Evolutionary conservation across 2,888 invertebrate genomes (phyloP).

Genomic region (Apodemia duryi): DNA sequence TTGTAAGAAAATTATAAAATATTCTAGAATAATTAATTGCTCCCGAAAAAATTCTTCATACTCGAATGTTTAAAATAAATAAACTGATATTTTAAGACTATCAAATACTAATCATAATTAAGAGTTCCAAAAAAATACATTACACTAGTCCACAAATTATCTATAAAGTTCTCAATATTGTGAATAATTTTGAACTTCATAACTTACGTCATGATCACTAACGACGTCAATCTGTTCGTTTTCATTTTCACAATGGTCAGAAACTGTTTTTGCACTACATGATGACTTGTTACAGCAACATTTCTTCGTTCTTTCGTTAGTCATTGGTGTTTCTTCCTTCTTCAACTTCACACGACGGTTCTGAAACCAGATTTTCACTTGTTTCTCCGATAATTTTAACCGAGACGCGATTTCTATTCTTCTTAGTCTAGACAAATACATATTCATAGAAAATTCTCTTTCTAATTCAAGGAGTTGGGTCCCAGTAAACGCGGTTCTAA

Average conservation of each 20-base stretch:
- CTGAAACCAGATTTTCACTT: slow-evolving; percentile 97
- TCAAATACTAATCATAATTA: background rate
- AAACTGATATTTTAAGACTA: background rate
- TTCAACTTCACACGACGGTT: slow-evolving; percentile 96
- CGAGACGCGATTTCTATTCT: slow-evolving; percentile 96
- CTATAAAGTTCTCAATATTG: slow-evolving; percentile 45
- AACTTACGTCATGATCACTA: slow-evolving; percentile 60
- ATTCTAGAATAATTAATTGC: too few relatives aligned
- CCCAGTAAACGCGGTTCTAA: slow-evolving; percentile 96
- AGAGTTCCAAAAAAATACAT: background rate
- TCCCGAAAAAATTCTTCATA: too few relatives aligned
- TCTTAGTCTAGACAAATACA: slow-evolving; percentile 92
- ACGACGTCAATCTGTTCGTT: slow-evolving; percentile 70
- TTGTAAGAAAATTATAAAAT: too few relatives aligned
- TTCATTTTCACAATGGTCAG: slow-evolving; percentile 57
- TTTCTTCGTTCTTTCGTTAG: slow-evolving; percentile 52
- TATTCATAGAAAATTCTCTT: slow-evolving; percentile 92
- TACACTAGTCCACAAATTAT: background rate
- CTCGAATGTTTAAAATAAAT: background rate
- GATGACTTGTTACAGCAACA: slow-evolving; percentile 60
- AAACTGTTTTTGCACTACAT: slow-evolving; percentile 49
- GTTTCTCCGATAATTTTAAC: slow-evolving; percentile 93
- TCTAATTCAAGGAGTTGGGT: slow-evolving; percentile 92
- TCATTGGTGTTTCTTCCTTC: slow-evolving; percentile 87
- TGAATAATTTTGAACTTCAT: slow-evolving; percentile 54